Conservation (phyloP, 2,113 vertebrate species). For the Herpetotheres cachinnans region DNA sequence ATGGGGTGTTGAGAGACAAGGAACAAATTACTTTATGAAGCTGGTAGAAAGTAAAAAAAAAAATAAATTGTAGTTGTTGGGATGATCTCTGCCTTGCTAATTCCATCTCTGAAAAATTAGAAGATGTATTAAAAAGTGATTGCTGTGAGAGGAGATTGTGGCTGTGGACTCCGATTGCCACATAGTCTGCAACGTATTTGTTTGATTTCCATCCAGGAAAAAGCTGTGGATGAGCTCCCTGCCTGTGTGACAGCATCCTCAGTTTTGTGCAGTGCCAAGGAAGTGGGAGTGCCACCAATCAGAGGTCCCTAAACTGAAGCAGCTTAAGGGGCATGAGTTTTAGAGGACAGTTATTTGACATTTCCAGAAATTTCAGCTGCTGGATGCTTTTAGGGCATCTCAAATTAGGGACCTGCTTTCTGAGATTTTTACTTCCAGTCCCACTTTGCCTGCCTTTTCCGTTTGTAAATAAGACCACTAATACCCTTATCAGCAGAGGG, state of each 20-base stretch:
- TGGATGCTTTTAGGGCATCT: neutral
- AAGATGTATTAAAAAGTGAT: neutral
- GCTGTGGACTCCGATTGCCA: accelerated
- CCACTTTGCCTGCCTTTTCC: neutral
- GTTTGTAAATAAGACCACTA: constrained; percentile 29
- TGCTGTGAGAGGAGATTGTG: neutral
- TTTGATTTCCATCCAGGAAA: neutral
- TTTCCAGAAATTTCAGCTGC: neutral
- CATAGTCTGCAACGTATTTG: neutral
- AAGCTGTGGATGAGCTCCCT: neutral
- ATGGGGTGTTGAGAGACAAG: constrained; percentile 1
- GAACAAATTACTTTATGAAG: neutral
- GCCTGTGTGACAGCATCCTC: neutral
- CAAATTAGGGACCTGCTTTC: neutral
- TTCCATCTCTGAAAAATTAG: neutral
- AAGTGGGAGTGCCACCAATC: neutral
- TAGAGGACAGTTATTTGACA: neutral
- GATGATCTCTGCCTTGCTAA: neutral
- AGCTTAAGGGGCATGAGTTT: neutral
- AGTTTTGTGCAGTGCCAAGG: neutral
- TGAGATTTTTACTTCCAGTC: neutral
- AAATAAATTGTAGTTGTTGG: neutral
- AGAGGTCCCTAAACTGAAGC: neutral
- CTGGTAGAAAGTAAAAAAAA: neutral
- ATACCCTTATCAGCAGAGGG: constrained; percentile 33